phyloP scores from a whole-genome alignment of 2,113 vertebrate genomes.

The Anoura caudifer region DNA sequence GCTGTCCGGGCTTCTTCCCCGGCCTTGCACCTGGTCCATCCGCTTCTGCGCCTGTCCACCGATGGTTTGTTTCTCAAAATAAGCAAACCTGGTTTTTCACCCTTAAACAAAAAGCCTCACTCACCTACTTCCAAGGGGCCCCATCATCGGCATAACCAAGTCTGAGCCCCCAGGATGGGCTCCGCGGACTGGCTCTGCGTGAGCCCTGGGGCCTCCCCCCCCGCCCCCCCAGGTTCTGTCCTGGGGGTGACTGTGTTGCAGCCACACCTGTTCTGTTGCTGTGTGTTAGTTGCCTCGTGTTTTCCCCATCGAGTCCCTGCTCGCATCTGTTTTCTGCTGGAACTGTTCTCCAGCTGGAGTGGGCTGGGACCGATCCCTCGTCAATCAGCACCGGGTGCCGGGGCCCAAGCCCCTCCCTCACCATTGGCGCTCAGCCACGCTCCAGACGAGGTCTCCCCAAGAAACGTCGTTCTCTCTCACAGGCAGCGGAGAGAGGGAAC shows the following conservation, averaged over 20 bases:
- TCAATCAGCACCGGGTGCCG: not conserved
- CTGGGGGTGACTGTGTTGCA: not conserved
- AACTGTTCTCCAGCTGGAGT: not conserved
- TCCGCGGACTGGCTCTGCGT: fast-evolving
- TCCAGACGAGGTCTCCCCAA: too few relatives aligned
- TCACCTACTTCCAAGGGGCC: not conserved
- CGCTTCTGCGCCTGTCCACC: not conserved
- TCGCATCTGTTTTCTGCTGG: not conserved
- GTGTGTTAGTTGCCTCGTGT: not conserved
- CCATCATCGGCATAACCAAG: not conserved
- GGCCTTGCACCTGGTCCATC: fast-evolving
- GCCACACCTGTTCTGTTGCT: too few relatives aligned
- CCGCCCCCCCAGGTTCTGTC: fast-evolving
- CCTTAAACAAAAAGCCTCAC: not conserved
- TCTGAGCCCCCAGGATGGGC: fast-evolving
- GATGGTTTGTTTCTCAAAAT: not conserved
- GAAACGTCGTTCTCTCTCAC: not conserved
- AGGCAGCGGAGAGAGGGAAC: not conserved
- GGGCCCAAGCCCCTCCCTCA: fast-evolving
- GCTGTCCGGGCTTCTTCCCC: too few relatives aligned
- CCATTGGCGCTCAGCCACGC: not conserved
- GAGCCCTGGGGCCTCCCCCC: fast-evolving
- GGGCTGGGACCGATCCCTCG: not conserved
- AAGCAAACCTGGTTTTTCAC: not conserved
- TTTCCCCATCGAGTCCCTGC: not conserved